Evolutionary conservation across 2,113 vertebrate genomes (phyloP), one percentile per base, ranked within the genome.

Genomic region (Murina feae): DNA sequence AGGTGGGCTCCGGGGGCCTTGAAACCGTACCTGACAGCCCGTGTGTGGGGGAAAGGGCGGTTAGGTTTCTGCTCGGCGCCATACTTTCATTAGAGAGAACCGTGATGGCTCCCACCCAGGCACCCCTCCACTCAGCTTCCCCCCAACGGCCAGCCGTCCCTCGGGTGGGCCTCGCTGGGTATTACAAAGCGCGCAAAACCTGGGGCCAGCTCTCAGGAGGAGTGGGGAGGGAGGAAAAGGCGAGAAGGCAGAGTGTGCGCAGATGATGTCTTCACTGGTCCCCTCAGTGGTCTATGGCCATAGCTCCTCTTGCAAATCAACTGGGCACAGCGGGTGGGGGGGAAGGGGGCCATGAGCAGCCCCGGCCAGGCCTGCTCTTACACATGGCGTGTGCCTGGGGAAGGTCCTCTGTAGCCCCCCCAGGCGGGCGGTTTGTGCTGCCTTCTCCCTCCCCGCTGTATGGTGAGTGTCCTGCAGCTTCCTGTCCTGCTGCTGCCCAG

Each of bases 231-330:
- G 47, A 66, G 39, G 74, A 37, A 63, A 65, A 37, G 44, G 16
- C 66, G 18, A 11, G 65, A 16, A 65, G 39, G 42, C n/a, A 51
- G 86, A 51, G n/a, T 32, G n/a, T 37, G 55, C 42, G 14, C 28
- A 2, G 20, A 35, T 32, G 53, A 2, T 10, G 1, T 25, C 9
- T 39, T 30, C 39, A 1, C 6, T 72, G 23, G 39, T 12, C 1
- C 16, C 20, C 83, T n/a, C 85, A 7, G 44, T 66, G 32, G 69
- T 37, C 51, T 21, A 6, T n/a, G 28, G 30, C 75, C 49, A 44
- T 21, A 11, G 18, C 4, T 32, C 39, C 12, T 49, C 44, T 65
- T 8, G 25, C 44, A 81, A 65, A 65, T 60, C 58, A 60, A 25
- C 13, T 9, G 1, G n/a, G n/a, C n/a, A n/a, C n/a, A n/a, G n/a